Conservation (phyloP, 2,113 vertebrate species). For the Ancistrus triradiatus region DNA sequence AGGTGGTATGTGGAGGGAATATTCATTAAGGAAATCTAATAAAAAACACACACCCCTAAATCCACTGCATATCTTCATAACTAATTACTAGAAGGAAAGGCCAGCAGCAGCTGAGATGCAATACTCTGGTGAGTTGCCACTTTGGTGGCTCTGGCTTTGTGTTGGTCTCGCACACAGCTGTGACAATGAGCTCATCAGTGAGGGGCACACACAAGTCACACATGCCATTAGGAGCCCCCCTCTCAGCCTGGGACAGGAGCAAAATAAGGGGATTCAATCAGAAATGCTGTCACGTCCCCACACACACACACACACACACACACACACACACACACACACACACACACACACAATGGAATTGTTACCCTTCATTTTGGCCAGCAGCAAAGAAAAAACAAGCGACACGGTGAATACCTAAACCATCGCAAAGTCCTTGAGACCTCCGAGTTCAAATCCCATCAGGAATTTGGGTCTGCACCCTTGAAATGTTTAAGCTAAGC, state of each 20-base stretch:
- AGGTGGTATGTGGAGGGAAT: too few relatives aligned
- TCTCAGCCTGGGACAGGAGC: slow-evolving; percentile 45
- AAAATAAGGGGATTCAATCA: slow-evolving; percentile 43
- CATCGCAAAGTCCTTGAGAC: slow-evolving; percentile 31
- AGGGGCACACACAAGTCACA: slow-evolving; percentile 26
- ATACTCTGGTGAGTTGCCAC: slow-evolving; percentile 15
- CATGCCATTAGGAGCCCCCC: slow-evolving; percentile 36
- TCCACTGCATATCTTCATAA: too few relatives aligned
- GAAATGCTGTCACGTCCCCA: slow-evolving; percentile 33
- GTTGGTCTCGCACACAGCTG: slow-evolving; percentile 38
- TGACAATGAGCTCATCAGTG: slow-evolving; percentile 43
- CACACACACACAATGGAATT: slow-evolving; percentile 14
- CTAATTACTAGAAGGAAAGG: slow-evolving; percentile 29
- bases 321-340: neutral
- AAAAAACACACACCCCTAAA: too few relatives aligned
- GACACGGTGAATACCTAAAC: slow-evolving; percentile 20
- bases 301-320: too few relatives aligned
- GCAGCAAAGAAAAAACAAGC: slow-evolving; percentile 17
- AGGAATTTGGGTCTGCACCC: slow-evolving; percentile 28
- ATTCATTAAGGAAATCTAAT: too few relatives aligned
- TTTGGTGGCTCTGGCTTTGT: slow-evolving; percentile 16
- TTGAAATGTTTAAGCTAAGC: slow-evolving; percentile 34
- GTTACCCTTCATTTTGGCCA: slow-evolving; percentile 19
- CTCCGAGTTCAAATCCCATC: slow-evolving; percentile 20
- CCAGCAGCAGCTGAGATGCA: slow-evolving; percentile 20